These are phyloP conservation scores for Myripristis murdjan DNA, from an alignment of 2,797 vertebrate genomes.

Conservation along the genomic window DNA sequence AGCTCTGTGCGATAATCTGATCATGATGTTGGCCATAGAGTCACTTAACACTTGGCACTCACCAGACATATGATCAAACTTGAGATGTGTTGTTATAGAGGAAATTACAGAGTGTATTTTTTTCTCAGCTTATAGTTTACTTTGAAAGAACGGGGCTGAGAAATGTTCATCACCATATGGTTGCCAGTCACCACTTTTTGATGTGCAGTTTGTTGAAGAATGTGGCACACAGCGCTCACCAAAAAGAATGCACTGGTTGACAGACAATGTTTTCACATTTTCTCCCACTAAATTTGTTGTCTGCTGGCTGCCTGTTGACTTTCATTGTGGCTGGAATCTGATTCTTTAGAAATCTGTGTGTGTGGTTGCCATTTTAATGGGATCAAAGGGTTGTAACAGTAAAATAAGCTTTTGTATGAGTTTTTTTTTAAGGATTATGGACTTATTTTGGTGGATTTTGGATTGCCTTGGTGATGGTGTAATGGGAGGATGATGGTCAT, in stretches of 20 bases:
- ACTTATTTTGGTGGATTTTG: neutral
- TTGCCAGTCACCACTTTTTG: conserved; percentile 66
- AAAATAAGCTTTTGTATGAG: neutral
- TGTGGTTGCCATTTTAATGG: conserved; percentile 38
- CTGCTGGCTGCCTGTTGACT: conserved; percentile 37
- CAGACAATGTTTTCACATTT: conserved; percentile 42
- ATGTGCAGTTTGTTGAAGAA: conserved; percentile 30
- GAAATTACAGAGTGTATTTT: conserved; percentile 44
- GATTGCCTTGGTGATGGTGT: conserved; percentile 10
- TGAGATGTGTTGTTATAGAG: conserved; percentile 61
- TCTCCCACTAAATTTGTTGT: neutral
- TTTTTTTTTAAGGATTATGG: conserved; percentile 4
- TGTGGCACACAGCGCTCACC: conserved; percentile 26
- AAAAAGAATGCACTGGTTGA: conserved; percentile 41
- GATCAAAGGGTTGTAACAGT: conserved; percentile 7
- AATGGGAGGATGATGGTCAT: neutral
- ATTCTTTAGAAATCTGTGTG: conserved; percentile 23
- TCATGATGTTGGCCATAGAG: conserved; percentile 78
- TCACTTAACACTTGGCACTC: conserved; percentile 50
- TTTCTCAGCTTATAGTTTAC: conserved; percentile 64
- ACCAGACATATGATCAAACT: conserved; percentile 62
- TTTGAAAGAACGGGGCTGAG: conserved; percentile 70
- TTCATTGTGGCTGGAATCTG: conserved; percentile 26
- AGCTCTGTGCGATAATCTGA: conserved; percentile 89
- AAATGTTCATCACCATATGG: conserved; percentile 72